Percentiles rank a stretch among this genome's conserved stretches.
These are phyloP conservation scores for Lutjanus campechanus DNA, from an alignment of 2,797 vertebrate genomes.

Conservation along the genomic window DNA sequence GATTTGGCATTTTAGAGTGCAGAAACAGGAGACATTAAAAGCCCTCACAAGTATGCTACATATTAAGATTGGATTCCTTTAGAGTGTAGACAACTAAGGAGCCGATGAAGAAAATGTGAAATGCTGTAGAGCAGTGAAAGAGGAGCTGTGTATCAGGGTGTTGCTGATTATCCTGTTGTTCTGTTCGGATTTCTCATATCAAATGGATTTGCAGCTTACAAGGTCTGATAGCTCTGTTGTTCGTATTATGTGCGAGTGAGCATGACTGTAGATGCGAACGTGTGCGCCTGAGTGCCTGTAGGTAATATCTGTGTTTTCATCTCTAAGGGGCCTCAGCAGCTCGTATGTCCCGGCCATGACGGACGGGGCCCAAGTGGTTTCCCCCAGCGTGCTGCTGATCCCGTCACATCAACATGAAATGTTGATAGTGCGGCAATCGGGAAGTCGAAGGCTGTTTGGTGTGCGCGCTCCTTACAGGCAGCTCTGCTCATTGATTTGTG, in stretches of 20 bases:
- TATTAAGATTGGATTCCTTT: conserved; percentile 78
- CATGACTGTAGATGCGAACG: conserved; percentile 14
- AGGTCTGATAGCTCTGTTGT: conserved; percentile 29
- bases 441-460: conserved; percentile 79
- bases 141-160: conserved; percentile 36
- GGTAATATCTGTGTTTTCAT: conserved; percentile 66
- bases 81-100: conserved; percentile 44
- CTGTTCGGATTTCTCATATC: conserved; percentile 56
- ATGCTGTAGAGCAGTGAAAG: conserved; percentile 36
- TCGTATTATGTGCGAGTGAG: conserved; percentile 17
- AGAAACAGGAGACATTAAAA: conserved; percentile 83
- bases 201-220: conserved; percentile 56
- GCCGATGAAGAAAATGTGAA: conserved; percentile 34
- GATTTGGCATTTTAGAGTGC: conserved; percentile 77
- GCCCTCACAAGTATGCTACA: conserved; percentile 68
- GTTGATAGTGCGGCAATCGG: conserved; percentile 82
- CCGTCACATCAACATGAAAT: conserved; percentile 80
- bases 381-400: conserved; percentile 55
- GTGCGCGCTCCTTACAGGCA: conserved; percentile 77
- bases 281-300: conserved; percentile 20
- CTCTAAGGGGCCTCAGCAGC: conserved; percentile 56
- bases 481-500: conserved; percentile 83
- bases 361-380: conserved; percentile 76
- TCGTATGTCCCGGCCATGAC: conserved; percentile 71
- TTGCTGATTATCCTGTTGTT: conserved; percentile 58